A percentile compares a stretch with the other conserved stretches of the same genome.
phyloP scores from a whole-genome alignment of 2,113 vertebrate species.

The Naja naja region DNA sequence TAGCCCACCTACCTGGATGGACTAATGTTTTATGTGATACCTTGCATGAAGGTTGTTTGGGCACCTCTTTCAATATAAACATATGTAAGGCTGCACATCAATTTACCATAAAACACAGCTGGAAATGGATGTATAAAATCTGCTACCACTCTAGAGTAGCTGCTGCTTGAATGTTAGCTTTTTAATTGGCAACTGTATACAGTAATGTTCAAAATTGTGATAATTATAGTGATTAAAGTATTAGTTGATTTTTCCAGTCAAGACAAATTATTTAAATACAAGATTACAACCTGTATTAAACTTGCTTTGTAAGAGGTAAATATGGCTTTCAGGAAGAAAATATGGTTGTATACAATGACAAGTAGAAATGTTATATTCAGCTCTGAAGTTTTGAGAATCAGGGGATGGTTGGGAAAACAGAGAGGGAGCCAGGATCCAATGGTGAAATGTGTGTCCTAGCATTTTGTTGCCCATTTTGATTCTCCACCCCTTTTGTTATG shows the following conservation, averaged over 20 bases:
- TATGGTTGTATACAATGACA: not conserved
- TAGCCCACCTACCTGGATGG: not conserved
- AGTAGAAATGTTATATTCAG: not conserved
- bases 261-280: slow-evolving; percentile 3
- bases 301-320: not conserved
- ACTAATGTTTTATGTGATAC: not conserved
- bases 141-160: not conserved
- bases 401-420: not conserved
- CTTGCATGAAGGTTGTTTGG: not conserved
- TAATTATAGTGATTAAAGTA: slow-evolving; percentile 22
- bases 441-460: not conserved
- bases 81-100: not conserved
- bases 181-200: slow-evolving; percentile 21
- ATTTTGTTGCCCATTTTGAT: not conserved
- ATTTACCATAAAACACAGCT: slow-evolving; percentile 1
- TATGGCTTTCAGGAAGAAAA: not conserved
- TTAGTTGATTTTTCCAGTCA: slow-evolving; percentile 21
- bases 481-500: not conserved
- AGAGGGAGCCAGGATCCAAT: not conserved
- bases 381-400: not conserved
- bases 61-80: not conserved
- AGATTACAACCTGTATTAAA: not conserved
- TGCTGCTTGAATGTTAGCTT: slow-evolving; percentile 1
- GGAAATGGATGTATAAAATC: slow-evolving; percentile 1
- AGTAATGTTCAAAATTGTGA: slow-evolving; percentile 7